phyloP scores from a whole-genome alignment of 2,113 vertebrate species.

The Tachuris rubrigastra region DNA sequence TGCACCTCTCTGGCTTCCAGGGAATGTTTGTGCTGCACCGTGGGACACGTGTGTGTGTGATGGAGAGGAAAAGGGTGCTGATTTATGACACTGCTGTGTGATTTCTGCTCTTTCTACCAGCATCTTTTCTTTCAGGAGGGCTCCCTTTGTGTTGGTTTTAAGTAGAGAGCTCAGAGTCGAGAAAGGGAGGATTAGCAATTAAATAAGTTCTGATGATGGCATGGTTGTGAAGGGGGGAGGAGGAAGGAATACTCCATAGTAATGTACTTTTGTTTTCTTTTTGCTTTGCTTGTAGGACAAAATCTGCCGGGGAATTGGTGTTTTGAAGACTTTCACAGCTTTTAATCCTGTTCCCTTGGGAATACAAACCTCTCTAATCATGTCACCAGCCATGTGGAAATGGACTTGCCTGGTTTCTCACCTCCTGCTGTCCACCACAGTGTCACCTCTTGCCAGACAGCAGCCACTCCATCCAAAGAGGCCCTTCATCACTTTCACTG shows the following conservation, averaged over 20 bases:
- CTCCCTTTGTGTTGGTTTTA: slow-evolving; percentile 41
- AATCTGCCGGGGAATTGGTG: slow-evolving; percentile 50
- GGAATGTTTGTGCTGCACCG: background rate
- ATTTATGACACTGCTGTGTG: background rate
- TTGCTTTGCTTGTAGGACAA: slow-evolving; percentile 57
- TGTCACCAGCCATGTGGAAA: slow-evolving; percentile 78
- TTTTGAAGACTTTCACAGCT: slow-evolving; percentile 70
- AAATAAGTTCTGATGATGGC: slow-evolving; percentile 48
- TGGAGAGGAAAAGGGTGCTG: background rate
- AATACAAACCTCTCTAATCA: slow-evolving; percentile 62
- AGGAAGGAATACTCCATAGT: slow-evolving; percentile 46
- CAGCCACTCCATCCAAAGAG: slow-evolving; percentile 77
- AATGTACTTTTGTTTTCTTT: slow-evolving; percentile 46
- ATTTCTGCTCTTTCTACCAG: slow-evolving; percentile 36
- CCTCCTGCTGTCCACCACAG: slow-evolving; percentile 81
- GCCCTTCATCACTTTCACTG: slow-evolving; percentile 83
- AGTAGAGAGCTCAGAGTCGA: slow-evolving; percentile 25
- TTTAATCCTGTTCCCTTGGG: slow-evolving; percentile 62
- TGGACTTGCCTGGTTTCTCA: slow-evolving; percentile 85
- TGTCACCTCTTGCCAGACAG: slow-evolving; percentile 77
- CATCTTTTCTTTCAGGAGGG: slow-evolving; percentile 32
- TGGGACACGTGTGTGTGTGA: background rate
- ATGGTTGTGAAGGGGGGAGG: slow-evolving; percentile 43
- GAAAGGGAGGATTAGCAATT: slow-evolving; percentile 65
- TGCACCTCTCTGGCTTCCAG: background rate